Evolutionary conservation across 2,888 invertebrate species (phyloP), one percentile per base, ranked within the genome.

Genomic region (Hipparchia sbordonii): DNA sequence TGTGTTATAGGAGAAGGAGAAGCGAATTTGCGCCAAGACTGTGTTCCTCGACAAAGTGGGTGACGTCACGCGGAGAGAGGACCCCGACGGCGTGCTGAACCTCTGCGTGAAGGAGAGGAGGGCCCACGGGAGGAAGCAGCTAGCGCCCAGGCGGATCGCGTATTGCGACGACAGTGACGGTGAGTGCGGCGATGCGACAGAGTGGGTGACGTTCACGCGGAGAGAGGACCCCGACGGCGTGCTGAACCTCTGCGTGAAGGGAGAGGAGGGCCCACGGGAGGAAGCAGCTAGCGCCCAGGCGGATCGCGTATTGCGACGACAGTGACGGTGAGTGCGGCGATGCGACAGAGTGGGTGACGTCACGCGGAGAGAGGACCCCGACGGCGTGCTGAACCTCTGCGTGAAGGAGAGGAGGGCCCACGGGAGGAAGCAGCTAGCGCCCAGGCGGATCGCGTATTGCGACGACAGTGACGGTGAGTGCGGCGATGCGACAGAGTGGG

Each of bases 381-480:
- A 82, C 46, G 89, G 83, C 0, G 93, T 92, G 7, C 78, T 93
- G 72, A 91, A 93, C 82, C 81, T 93, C 77, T 92, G 90, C 0
- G 82, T 93, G 8, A 92, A 91, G 72, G 87, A 88, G 80, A 86
- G 87, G 2, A 86, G 88, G 80, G 84, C 85, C 46, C 93, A 93
- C 46, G 93, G 93, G 0, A 82, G 93, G 76, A 93, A 93, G 56
- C 93, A 93, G 80, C 79, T 88, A 2, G 92, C 91, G 74, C 93
- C 93, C 0, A 72, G 90, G n/a, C 81, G 92, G 76, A 89, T 93
- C n/a, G 79, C 90, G 0, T 87, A 83, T 23, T 85, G 80, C 39
- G 73, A 82, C 9, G 88, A 92, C 71, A 82, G 78, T 77, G 85
- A 90, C 76, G 91, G 93, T 92, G 46, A 77, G 87, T 69, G 39